Evolutionary conservation across 2,797 vertebrate genomes (phyloP).

Genomic region (Coendou prehensilis): DNA sequence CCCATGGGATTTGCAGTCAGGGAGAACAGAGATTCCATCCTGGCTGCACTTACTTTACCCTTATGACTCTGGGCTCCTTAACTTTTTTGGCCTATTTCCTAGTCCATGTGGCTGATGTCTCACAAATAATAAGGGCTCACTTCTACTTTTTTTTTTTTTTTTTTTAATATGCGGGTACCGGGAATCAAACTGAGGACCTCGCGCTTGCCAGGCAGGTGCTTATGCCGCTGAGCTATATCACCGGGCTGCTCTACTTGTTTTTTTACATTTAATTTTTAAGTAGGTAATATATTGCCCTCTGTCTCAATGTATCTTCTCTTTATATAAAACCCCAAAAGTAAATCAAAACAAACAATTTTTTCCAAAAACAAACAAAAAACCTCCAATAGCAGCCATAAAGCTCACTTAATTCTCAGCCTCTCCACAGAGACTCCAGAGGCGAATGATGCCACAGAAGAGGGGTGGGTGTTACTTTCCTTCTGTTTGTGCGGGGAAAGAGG

Average conservation of each 20-base stretch:
- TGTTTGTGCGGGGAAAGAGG: neutral
- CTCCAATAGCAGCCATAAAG: neutral
- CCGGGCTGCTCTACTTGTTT: neutral
- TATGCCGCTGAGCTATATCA: too few relatives aligned
- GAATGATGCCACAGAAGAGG: neutral
- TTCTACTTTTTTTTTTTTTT: neutral
- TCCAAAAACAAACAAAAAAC: neutral
- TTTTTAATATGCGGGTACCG: too few relatives aligned
- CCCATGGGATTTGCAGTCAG: neutral
- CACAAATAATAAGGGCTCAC: neutral
- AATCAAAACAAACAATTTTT: constrained; percentile 6
- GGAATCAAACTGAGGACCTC: too few relatives aligned
- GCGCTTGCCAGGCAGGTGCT: too few relatives aligned
- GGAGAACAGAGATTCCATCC: neutral
- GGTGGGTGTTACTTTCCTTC: neutral
- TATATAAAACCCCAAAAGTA: neutral
- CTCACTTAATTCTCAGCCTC: neutral
- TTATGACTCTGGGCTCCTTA: neutral
- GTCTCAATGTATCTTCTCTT: neutral
- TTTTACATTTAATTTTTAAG: neutral
- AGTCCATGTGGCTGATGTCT: neutral
- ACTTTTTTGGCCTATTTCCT: neutral
- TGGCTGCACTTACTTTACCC: neutral
- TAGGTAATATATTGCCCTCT: neutral
- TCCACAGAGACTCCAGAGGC: neutral